Evolutionary conservation across 2,797 vertebrate genomes (phyloP).

Genomic region (Orientallactaga sibirica): DNA sequence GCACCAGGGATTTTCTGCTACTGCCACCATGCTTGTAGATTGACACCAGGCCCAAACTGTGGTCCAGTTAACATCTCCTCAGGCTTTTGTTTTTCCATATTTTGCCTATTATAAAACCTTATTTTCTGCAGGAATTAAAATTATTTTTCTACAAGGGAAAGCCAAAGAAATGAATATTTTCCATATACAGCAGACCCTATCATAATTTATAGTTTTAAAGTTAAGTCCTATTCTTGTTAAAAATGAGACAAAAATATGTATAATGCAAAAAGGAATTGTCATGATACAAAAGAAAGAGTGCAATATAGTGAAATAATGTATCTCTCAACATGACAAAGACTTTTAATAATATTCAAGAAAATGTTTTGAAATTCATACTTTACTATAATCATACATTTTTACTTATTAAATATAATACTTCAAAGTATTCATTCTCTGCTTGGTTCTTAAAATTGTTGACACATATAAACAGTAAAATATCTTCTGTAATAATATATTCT

Average conservation of each 20-base stretch:
- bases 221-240: neutral
- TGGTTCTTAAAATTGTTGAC: neutral
- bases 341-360: neutral
- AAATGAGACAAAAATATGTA: neutral
- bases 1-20: neutral
- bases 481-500: neutral
- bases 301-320: neutral
- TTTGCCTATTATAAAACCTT: neutral
- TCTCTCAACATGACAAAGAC: neutral
- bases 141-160: neutral
- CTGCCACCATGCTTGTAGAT: rapidly evolving
- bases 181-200: neutral
- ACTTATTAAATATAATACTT: neutral
- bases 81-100: neutral
- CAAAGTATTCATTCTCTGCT: neutral
- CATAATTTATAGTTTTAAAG: neutral
- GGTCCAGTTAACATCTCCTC: neutral
- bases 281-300: neutral
- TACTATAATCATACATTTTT: neutral
- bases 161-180: neutral
- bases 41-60: neutral
- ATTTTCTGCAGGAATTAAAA: neutral
- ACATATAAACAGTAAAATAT: neutral
- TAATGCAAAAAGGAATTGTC: neutral
- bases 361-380: neutral